A percentile compares a stretch with the other conserved stretches of the same genome.
Evolutionary conservation across 2,888 invertebrate species (phyloP).

Genomic region (Limnephilus auricula): DNA sequence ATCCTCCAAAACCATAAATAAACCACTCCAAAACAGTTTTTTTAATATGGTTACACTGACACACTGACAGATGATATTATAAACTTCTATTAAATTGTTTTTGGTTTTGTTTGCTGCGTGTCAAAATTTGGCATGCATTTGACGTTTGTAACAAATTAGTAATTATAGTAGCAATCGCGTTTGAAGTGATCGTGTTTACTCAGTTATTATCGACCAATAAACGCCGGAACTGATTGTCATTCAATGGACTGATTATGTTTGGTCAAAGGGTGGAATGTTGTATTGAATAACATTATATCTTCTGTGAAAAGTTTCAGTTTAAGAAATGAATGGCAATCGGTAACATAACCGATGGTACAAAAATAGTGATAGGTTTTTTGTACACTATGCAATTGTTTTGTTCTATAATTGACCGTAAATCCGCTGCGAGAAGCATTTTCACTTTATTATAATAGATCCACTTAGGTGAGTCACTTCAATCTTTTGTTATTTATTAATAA

Average conservation of each 20-base stretch:
- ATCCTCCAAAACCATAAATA: too few species aligned
- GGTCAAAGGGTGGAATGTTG: background rate
- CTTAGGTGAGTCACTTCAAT: background rate
- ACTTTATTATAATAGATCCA: background rate
- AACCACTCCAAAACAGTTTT: too few species aligned
- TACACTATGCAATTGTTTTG: background rate
- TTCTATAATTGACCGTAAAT: background rate
- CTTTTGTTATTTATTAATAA: background rate
- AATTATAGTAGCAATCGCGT: background rate
- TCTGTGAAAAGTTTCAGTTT: background rate
- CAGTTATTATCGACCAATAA: background rate
- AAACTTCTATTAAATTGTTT: background rate
- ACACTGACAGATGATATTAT: background rate
- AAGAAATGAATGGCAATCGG: background rate
- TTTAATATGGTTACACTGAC: background rate
- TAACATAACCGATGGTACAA: background rate
- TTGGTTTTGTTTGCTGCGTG: background rate
- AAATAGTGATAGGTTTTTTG: background rate
- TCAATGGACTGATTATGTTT: background rate
- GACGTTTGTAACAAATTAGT: background rate
- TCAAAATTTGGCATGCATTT: conserved; percentile 2
- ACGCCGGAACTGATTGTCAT: background rate
- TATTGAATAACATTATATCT: background rate
- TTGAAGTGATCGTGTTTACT: background rate
- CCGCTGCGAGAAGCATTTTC: background rate